These are phyloP conservation scores for Conops quadrifasciatus DNA, from an alignment of 2,888 invertebrate species.

Conservation along the genomic window DNA sequence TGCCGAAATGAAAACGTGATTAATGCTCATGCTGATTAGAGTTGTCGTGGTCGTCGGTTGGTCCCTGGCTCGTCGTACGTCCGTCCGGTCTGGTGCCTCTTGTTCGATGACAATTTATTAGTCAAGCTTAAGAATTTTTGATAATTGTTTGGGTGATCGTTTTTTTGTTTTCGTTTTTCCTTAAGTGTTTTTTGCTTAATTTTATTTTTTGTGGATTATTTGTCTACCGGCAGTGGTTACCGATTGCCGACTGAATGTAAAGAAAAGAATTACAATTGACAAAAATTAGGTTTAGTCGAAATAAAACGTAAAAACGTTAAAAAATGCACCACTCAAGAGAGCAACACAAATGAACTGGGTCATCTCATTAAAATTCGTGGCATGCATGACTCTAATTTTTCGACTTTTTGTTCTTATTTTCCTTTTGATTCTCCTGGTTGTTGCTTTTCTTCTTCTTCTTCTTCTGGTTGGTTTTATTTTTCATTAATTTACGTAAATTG, in stretches of 20 bases:
- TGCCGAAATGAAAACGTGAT: constrained; percentile 23
- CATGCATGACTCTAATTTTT: too few relatives aligned
- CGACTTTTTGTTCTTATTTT: too few relatives aligned
- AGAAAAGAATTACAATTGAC: not conserved
- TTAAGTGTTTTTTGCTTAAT: not conserved
- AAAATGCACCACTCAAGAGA: too few relatives aligned
- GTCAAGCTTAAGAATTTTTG: constrained; percentile 20
- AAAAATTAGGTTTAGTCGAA: not conserved
- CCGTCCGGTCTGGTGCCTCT: not conserved
- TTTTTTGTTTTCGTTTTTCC: not conserved
- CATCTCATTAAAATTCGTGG: too few relatives aligned
- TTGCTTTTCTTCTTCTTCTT: not conserved
- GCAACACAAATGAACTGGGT: too few relatives aligned
- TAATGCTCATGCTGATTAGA: constrained; percentile 22
- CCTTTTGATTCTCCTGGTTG: too few relatives aligned
- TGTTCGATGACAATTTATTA: constrained; percentile 21
- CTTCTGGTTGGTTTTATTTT: not conserved
- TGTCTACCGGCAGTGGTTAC: too few relatives aligned
- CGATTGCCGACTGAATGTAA: not conserved
- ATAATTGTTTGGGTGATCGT: constrained; percentile 17
- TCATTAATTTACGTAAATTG: not conserved
- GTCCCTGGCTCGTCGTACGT: too few relatives aligned
- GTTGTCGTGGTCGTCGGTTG: constrained; percentile 26
- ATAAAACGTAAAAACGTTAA: too few relatives aligned
- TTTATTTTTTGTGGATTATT: not conserved